Conservation (phyloP, 2,888 invertebrate species). For the Catocala sponsa region DNA sequence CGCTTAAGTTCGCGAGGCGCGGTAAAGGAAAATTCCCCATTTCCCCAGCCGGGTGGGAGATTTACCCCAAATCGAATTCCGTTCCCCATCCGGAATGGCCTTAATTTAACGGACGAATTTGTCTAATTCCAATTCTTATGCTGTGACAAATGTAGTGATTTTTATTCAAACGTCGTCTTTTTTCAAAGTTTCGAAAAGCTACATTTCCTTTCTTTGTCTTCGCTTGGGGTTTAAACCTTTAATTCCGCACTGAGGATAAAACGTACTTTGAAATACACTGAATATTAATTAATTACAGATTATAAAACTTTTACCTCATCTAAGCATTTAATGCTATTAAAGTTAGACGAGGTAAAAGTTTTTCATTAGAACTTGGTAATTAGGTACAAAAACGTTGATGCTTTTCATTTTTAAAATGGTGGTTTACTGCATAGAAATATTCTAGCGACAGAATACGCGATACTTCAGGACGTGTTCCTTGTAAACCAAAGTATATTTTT, state of each 20-base stretch:
- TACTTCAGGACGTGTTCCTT: too few relatives aligned
- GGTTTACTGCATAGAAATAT: too few relatives aligned
- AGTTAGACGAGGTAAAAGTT: slow-evolving; percentile 45
- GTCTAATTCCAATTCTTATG: slow-evolving; percentile 87
- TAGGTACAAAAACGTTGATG: too few relatives aligned
- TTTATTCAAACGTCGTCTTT: slow-evolving; percentile 75
- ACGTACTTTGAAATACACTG: slow-evolving; percentile 43
- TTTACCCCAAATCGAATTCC: slow-evolving; percentile 85
- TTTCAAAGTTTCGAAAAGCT: slow-evolving; percentile 52
- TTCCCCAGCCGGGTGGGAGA: slow-evolving; percentile 74
- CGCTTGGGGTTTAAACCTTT: slow-evolving; percentile 45
- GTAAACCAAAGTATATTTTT: too few relatives aligned
- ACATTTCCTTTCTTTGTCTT: slow-evolving; percentile 47
- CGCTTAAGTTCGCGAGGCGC: slow-evolving; percentile 67
- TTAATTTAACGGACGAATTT: slow-evolving; percentile 87
- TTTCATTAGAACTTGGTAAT: too few relatives aligned
- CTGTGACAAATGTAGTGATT: slow-evolving; percentile 86
- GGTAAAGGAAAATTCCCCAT: slow-evolving; percentile 72
- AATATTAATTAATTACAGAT: slow-evolving; percentile 56
- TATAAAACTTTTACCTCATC: slow-evolving; percentile 32
- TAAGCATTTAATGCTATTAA: slow-evolving; percentile 39
- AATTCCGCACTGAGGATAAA: slow-evolving; percentile 45
- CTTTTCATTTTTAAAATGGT: too few relatives aligned
- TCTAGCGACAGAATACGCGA: too few relatives aligned
- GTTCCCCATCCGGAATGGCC: slow-evolving; percentile 76